Conservation (phyloP, 2,797 vertebrate species). For the Darevskia mixta region DNA sequence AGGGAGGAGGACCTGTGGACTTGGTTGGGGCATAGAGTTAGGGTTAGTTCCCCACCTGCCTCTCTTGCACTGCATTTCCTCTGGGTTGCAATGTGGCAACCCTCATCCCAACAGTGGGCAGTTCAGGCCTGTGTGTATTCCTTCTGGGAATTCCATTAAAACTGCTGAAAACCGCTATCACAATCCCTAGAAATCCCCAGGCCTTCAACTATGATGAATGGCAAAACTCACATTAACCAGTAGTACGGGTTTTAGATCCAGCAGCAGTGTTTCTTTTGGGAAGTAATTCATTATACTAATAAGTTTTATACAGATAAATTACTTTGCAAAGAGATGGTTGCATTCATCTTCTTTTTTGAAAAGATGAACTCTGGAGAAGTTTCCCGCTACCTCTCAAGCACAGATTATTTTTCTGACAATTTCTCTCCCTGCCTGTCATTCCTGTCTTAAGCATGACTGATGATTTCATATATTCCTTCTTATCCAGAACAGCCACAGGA, state of each 20-base stretch:
- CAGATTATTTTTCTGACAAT: not conserved
- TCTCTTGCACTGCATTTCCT: not conserved
- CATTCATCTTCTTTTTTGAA: conserved; percentile 31
- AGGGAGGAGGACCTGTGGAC: not conserved
- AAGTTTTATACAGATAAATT: conserved; percentile 14
- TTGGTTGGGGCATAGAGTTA: not conserved
- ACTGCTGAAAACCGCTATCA: not conserved
- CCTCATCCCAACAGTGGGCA: not conserved
- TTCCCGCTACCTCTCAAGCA: conserved; percentile 29
- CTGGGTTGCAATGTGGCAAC: not conserved
- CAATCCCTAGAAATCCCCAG: conserved; percentile 2
- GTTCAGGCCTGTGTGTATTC: not conserved
- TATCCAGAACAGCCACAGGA: not conserved
- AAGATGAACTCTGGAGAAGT: not conserved
- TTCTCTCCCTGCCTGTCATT: conserved; percentile 24
- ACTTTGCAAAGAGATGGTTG: conserved; percentile 18
- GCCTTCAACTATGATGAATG: not conserved
- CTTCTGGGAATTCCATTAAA: not conserved
- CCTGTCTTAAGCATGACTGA: not conserved
- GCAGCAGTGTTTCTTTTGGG: fast-evolving
- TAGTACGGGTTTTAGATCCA: not conserved
- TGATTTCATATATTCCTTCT: conserved; percentile 5
- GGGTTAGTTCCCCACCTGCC: not conserved
- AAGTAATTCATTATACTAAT: conserved; percentile 35
- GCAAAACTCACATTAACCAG: not conserved